Base-by-base conservation (phyloP, 23 tunicate genomes). In the Corella eumyota region DNA sequence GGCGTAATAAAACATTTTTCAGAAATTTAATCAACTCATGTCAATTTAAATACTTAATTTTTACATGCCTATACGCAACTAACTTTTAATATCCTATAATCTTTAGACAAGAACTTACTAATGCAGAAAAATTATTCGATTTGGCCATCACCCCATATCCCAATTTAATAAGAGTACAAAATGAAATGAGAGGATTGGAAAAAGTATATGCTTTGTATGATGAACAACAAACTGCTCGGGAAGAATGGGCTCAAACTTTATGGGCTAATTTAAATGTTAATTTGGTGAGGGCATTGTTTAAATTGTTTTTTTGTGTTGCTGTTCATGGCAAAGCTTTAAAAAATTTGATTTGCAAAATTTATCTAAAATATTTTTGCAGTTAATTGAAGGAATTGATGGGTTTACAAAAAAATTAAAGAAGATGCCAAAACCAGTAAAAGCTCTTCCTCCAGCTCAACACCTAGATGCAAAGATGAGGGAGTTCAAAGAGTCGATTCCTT, bases 201-300 rank as follows among this genome's bases (percentile, higher is more conserved):
- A 29, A 40, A 61, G 71, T 90, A 17, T 90, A 80, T 59, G 67
- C 67, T 2, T 59, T 90, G 24, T 90, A 73, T 47, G 92, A 75
- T 26, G 91, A 81, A 69, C 97, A 90, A 68, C 69, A 58, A 34
- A 74, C 61, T 50, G 97, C 97, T 1, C 64, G 97, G 45, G 97
- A 90, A 49, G 97, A 90, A 33, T 90, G 97, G 97, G 90, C 97
- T 5, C 97, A 90, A 52, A 90, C 97, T 0, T 44, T 90, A 46
- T 90, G 97, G 97, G 84, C 91, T 3, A 90, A 90, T 59, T 78
- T 90, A 27, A 81, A 90, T 36, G 91, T 90, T 38, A 81, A 90
- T 51, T 60, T 54, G 90, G 96, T 88, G 53, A 24, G 62, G 19
- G 13, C 35, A 6, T 15, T 9, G 11, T 9, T n/a, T n/a, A n/a